Base-by-base conservation (phyloP, 2,888 invertebrate species). In the Eupithecia centaureata region DNA sequence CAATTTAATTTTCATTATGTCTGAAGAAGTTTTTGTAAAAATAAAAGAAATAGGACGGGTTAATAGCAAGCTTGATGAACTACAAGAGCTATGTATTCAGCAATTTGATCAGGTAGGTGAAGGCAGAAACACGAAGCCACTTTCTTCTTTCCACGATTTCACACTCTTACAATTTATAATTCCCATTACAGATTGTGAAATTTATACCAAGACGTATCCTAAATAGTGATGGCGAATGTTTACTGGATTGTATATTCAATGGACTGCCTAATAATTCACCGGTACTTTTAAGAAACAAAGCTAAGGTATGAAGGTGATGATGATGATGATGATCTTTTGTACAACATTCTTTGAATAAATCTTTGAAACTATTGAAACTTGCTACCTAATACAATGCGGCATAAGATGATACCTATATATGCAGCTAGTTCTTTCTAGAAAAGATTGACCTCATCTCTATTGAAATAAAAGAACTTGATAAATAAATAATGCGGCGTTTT, bases 241-340 rank as follows among this genome's bases (percentile, higher is more conserved):
- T 92, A 28, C 71, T 91, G 42, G 85, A 89, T 68, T 89, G 86
- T 74, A 75, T 92, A 67, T 77, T 92, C 3, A 90, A 84, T 79
- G 92, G 91, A 58, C 75, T 91, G 28, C 76, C 84, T 22, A 87
- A 89, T 71, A 81, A 74, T 74, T 66, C 79, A 35, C 65, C 71
- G 25, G 67, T 72, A 38, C 72, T 79, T 18, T 72, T 63, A 63
- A 81, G 73, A 42, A 81, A 78, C 56, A 90, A 88, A 84, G 77
- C 84, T 0, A 89, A 89, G 85, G 91, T 89, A 82, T 71, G 61
- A 63, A 56, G n/a, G 15, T 18, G 18, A n/a, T 47, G 3, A 38
- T 38, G 3, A 12, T n/a, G n/a, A n/a, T n/a, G n/a, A n/a, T n/a
- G 5, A n/a, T 8, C 42, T 1, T 18, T 38, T n/a, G 38, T 32